Base-by-base conservation (phyloP, 2,113 vertebrate genomes). In the Melanostigma gelatinosum region DNA sequence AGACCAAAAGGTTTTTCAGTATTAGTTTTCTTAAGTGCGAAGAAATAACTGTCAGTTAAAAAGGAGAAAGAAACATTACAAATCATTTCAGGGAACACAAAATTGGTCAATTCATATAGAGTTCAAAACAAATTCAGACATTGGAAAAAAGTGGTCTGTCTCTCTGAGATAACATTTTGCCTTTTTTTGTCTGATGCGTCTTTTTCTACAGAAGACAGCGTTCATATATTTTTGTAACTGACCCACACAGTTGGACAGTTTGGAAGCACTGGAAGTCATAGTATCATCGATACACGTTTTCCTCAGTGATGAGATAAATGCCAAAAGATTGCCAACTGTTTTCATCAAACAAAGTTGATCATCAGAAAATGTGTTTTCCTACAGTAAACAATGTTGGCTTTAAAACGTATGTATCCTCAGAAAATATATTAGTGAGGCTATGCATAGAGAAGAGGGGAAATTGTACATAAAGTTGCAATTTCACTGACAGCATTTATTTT, bases 41-140 rank as follows among this genome's bases (percentile, higher is more conserved):
- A 27, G 7, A 61, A 61, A 60, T 42, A 16, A 12, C 38, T 15
- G 13, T 57, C 60, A 27, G 6, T 64, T 16, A 65, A 36, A 64
- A 72, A 48, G 22, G 32, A 22, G 7, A 72, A 63, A 69, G 54
- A 12, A 60, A 27, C 18, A 48, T 38, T 55, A 27, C 7, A 16
- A 69, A 54, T 8, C 48, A 38, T 64, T 76, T 76, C 13, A n/a
- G 58, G 4, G 54, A 63, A 74, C 8, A 11, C 46, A 55, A 46
- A 75, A 63, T 34, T 62, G 54, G 18, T 22, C n/a, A 10, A 3
- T 63, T 75, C 34, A 11, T 46, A 34, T 20, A 1, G 6, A 62
- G n/a, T 42, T 65, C 4, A 32, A 66, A 50, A 20, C 27, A 70
- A 38, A 64, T 48, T 48, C 1, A 63, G 46, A 11, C 34, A n/a